A percentile compares a stretch with the other conserved stretches of the same genome.
phyloP scores from a whole-genome alignment of 2,888 invertebrate species.

The Cheilosia vulpina region DNA sequence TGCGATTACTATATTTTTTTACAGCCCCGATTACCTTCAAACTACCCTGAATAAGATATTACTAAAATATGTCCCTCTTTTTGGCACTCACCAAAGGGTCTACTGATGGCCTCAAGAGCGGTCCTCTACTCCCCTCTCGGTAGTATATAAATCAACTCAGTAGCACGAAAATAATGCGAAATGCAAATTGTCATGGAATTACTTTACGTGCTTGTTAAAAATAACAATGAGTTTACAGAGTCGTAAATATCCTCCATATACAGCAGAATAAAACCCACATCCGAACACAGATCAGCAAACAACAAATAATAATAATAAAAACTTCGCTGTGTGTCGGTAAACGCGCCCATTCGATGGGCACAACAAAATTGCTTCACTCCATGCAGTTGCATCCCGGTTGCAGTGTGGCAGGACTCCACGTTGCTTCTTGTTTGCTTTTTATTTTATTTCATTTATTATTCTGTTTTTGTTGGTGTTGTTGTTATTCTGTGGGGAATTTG shows the following conservation, averaged over 20 bases:
- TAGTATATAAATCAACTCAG: neutral
- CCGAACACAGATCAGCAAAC: constrained; percentile 55
- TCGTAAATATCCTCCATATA: constrained; percentile 56
- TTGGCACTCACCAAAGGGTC: too few species aligned
- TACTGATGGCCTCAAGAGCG: too few species aligned
- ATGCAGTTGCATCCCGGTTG: constrained; percentile 13
- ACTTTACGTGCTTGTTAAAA: constrained; percentile 61
- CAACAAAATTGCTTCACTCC: constrained; percentile 42
- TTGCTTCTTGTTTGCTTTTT: constrained; percentile 48
- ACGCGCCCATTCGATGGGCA: constrained; percentile 42
- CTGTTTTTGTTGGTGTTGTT: constrained; percentile 47
- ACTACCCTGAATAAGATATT: too few species aligned
- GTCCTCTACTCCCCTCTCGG: too few species aligned
- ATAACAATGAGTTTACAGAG: constrained; percentile 67
- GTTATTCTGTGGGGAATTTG: constrained; percentile 53
- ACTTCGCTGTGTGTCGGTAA: constrained; percentile 28
- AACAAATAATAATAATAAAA: constrained; percentile 59
- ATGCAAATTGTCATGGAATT: constrained; percentile 35
- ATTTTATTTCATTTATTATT: constrained; percentile 72
- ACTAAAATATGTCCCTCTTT: too few species aligned
- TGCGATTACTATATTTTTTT: too few species aligned
- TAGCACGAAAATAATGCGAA: neutral
- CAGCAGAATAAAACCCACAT: constrained; percentile 27
- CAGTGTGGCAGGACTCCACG: neutral
- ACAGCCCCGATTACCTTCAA: too few species aligned